Evolutionary conservation across 2,797 vertebrate species (phyloP), one percentile per base, ranked within the genome.

Genomic region (Borostomias antarcticus): DNA sequence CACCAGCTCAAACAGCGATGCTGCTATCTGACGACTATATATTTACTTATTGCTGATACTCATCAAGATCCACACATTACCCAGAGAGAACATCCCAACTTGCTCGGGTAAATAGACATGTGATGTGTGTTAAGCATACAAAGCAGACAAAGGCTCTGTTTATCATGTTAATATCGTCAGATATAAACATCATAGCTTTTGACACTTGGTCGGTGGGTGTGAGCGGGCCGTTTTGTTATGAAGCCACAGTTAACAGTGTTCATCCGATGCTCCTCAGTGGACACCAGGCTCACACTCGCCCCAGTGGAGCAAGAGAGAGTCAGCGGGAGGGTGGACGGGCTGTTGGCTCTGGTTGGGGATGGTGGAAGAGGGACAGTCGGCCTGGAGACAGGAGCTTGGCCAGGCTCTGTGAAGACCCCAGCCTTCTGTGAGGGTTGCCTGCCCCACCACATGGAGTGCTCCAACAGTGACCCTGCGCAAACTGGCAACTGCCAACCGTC

Each of bases 401-500:
- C 85, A 86, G 85, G 84, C 81, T 83, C 72, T 69, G 73, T 68
- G 70, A 83, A 84, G 86, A 87, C 85, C 87, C 88, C 86, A 90
- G 84, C 88, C 83, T 90, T 91, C 90, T 89, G 89, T 90, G 89
- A 91, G 90, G 90, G 37, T 90, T 87, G 88, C 88, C 73, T 89
- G 87, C 89, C 88, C 86, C 89, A 81, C 89, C 86, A 86, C 88
- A 92, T 89, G 89, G 90, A 91, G 89, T 88, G 86, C 90, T 92
- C 90, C 86, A 86, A 91, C 79, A 90, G 92, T 94, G 94, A 96
- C 95, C 95, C 93, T 83, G 89, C 92, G 93, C 93, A 92, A 93
- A 94, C 92, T 92, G 93, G 95, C 95, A 95, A 96, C 94, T 95
- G 95, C 92, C 94, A 84, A 92, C 94, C 94, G 92, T 95, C 96